Percentiles rank a stretch among this genome's conserved stretches.
phyloP scores from a whole-genome alignment of 2,888 invertebrate genomes.

The Cryptus armator region DNA sequence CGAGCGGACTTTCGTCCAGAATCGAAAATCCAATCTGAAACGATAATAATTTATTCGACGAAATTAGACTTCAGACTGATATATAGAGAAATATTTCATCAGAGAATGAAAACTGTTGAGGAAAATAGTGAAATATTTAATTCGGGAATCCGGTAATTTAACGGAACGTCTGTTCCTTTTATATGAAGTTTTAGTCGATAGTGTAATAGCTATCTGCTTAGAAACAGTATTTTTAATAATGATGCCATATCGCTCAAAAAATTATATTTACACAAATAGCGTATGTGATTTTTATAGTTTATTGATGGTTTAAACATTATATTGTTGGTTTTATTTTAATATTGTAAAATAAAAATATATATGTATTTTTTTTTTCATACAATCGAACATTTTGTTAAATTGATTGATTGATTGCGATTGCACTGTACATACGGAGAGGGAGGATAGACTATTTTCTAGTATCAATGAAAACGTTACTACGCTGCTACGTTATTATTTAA shows the following conservation, averaged over 20 bases:
- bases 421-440: constrained; percentile 60
- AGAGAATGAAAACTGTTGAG: too few relatives aligned
- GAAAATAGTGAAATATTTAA: not conserved
- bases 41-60: not conserved
- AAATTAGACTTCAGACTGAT: too few relatives aligned
- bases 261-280: not conserved
- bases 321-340: constrained; percentile 5
- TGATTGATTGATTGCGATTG: too few relatives aligned
- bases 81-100: too few relatives aligned
- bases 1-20: not conserved
- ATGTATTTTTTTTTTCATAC: not conserved
- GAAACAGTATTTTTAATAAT: constrained; percentile 26
- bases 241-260: not conserved
- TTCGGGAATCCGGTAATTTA: not conserved
- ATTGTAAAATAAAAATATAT: constrained; percentile 23
- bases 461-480: constrained; percentile 48
- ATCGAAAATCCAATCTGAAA: constrained; percentile 18
- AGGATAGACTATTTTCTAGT: constrained; percentile 61
- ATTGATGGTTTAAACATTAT: not conserved
- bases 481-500: constrained; percentile 59
- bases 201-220: not conserved
- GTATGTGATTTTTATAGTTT: not conserved
- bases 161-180: not conserved
- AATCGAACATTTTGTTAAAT: too few relatives aligned
- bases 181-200: not conserved